Evolutionary conservation across 2,113 vertebrate genomes (phyloP), one percentile per base, ranked within the genome.

Genomic region (Boulengeromyrus knoepffleri): DNA sequence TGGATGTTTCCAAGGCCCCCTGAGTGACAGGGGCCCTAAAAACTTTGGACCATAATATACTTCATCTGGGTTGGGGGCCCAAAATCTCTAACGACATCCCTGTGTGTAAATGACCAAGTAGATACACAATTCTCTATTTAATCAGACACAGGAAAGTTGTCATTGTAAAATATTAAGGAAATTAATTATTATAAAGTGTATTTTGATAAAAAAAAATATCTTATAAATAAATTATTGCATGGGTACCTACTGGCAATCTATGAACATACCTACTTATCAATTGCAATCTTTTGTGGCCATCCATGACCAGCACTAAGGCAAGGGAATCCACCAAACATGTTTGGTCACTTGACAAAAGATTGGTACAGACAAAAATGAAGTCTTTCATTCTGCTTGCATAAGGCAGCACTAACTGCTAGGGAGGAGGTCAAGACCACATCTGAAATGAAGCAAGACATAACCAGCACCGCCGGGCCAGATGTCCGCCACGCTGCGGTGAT

Each of bases 391-490:
- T 80, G 88, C 45, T 52, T 39, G n/a, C 85, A 86, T 52, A 47
- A 52, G n/a, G 47, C 47, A n/a, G 46, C 12, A 31, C 47, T 86
- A 46, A n/a, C 53, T 47, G 19, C 39, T 77, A 47, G 24, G 85
- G 70, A 50, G 66, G 88, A 90, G 6, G 87, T 92, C 89, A 89
- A 91, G 88, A 70, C 15, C 62, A 36, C 31, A 89, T 42, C 53
- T 49, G 27, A 39, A 93, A 89, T 86, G 80, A 80, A 89, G 53
- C 42, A 74, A 93, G 92, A 93, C 90, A 89, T 90, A 92, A 90
- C 92, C 92, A 21, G 86, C 66, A 91, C 62, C 89, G 90, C 89
- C 92, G 91, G n/a, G n/a, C 27, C n/a, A 56, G 88, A 85, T 85
- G 83, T 42, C 92, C 90, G 92, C 92, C 93, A 92, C 89, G 90